These are phyloP conservation scores for Hemichromis elongatus DNA, from an alignment of 2,113 vertebrate genomes.

Conservation along the genomic window DNA sequence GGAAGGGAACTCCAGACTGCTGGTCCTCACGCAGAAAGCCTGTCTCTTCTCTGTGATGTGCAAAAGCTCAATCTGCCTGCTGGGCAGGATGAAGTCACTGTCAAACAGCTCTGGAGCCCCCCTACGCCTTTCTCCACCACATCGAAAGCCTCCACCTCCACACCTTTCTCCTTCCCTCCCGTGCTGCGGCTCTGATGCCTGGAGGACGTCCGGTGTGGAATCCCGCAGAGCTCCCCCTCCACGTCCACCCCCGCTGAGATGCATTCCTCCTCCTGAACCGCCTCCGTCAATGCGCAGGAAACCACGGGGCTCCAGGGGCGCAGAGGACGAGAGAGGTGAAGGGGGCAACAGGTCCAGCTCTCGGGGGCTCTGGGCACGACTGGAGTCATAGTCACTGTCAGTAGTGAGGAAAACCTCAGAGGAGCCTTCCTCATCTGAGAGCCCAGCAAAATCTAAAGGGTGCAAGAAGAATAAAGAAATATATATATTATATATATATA, in stretches of 20 bases:
- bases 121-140: constrained; percentile 13
- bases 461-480: not conserved
- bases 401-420: constrained; percentile 89
- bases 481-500: not conserved
- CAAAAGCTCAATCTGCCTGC: constrained; percentile 86
- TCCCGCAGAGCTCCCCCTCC: constrained; percentile 58
- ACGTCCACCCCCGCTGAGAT: constrained; percentile 17
- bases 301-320: constrained; percentile 40
- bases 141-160: constrained; percentile 12
- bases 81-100: constrained; percentile 88
- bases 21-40: constrained; percentile 86
- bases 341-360: constrained; percentile 82
- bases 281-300: constrained; percentile 62
- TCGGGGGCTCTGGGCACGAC: constrained; percentile 82
- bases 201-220: constrained; percentile 81
- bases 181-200: constrained; percentile 70
- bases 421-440: constrained; percentile 85
- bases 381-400: constrained; percentile 86
- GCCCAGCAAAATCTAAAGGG: constrained; percentile 73
- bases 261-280: constrained; percentile 16
- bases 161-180: constrained; percentile 19
- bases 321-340: constrained; percentile 63
- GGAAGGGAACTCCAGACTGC: constrained; percentile 86
- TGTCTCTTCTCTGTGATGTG: constrained; percentile 88
- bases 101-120: constrained; percentile 75